Conservation (phyloP, 2,888 invertebrate genomes). For the Limnephilus marmoratus region DNA sequence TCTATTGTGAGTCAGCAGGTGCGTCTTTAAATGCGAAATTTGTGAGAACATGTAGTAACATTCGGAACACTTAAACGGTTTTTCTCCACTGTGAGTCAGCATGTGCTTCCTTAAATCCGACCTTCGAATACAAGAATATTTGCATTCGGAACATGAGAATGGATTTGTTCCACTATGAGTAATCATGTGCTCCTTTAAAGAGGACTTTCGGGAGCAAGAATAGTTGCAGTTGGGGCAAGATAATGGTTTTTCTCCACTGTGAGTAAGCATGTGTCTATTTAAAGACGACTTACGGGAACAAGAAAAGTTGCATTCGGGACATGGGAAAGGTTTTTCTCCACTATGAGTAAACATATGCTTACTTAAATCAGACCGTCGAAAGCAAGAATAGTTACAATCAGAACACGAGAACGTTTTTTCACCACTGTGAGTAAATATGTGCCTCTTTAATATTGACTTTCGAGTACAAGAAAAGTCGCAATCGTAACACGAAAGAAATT, state of each 20-base stretch:
- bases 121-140: neutral
- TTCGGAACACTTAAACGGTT: neutral
- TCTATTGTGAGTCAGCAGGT: no score
- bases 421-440: neutral
- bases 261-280: neutral
- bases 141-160: neutral
- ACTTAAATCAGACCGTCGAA: neutral
- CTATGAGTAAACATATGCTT: neutral
- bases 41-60: no score
- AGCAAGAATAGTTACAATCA: neutral
- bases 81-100: neutral
- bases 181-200: neutral
- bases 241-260: neutral
- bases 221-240: neutral
- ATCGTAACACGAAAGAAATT: neutral
- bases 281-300: neutral
- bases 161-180: neutral
- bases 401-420: constrained; percentile 7
- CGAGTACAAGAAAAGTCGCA: neutral
- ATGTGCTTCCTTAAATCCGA: neutral
- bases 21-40: no score
- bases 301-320: neutral
- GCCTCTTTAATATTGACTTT: neutral
- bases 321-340: neutral
- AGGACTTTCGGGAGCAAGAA: neutral